Percentiles rank a stretch among this genome's conserved stretches.
Evolutionary conservation across 2,888 invertebrate genomes (phyloP).

Genomic region (Tiphia femorata): DNA sequence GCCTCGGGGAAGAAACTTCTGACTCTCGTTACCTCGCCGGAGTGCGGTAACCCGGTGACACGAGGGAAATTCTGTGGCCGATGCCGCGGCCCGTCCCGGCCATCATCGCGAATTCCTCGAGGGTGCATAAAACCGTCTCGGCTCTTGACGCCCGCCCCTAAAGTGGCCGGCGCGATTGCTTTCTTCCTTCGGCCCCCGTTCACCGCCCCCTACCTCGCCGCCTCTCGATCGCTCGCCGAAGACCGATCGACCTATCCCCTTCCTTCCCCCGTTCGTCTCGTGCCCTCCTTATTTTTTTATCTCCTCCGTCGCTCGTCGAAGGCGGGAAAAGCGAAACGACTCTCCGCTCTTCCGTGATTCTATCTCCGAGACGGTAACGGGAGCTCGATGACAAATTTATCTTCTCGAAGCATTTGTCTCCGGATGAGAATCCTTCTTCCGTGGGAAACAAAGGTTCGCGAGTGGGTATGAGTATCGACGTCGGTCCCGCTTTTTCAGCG

Average conservation of each 20-base stretch:
- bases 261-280: no score
- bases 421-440: no score
- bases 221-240: constrained; percentile 3
- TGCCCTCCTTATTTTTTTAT: no score
- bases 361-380: no score
- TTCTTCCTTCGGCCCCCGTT: constrained; percentile 11
- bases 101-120: constrained; percentile 30
- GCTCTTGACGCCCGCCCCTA: constrained; percentile 26
- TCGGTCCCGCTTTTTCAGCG: no score
- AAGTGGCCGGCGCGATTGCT: constrained; percentile 25
- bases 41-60: constrained; percentile 31
- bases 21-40: constrained; percentile 30
- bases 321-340: no score
- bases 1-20: constrained; percentile 22
- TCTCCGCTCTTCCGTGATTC: no score
- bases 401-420: no score
- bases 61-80: constrained; percentile 35
- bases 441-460: no score
- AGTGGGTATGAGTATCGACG: no score
- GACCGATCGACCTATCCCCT: constrained; percentile 18
- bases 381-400: no score
- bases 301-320: no score
- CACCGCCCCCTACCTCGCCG: neutral
- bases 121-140: constrained; percentile 34
- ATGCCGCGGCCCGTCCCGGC: constrained; percentile 13